Evolutionary conservation across 2,113 vertebrate genomes (phyloP).

Genomic region (Hippocampus guttulatus): DNA sequence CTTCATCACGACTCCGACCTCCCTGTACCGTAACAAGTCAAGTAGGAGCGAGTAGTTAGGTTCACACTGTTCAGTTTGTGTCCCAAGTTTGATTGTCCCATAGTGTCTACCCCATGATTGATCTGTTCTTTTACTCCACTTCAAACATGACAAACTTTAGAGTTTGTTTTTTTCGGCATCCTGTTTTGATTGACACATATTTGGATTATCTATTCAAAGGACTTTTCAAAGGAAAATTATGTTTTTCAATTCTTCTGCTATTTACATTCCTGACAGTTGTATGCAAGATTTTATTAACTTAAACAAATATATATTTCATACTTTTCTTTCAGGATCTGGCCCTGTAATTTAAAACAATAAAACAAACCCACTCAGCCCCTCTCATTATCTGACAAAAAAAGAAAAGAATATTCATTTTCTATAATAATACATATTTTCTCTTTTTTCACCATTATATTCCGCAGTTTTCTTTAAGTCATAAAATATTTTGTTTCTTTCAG

Average conservation of each 20-base stretch:
- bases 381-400: no score
- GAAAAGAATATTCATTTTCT: no score
- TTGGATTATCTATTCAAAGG: not conserved
- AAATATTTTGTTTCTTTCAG: no score
- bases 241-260: not conserved
- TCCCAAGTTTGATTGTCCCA: not conserved
- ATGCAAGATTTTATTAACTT: not conserved
- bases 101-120: not conserved
- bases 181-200: not conserved
- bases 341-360: no score
- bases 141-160: not conserved
- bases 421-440: no score
- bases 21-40: conserved; percentile 28
- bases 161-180: not conserved
- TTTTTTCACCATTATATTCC: no score
- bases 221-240: not conserved
- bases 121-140: not conserved
- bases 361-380: no score
- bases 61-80: not conserved
- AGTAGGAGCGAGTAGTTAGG: conserved; percentile 15
- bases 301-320: no score
- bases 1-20: conserved; percentile 42
- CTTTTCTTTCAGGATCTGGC: no score
- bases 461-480: no score
- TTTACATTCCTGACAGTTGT: not conserved